These are phyloP conservation scores for Spea hammondii DNA, from an alignment of 2,797 vertebrate species.

Conservation along the genomic window DNA sequence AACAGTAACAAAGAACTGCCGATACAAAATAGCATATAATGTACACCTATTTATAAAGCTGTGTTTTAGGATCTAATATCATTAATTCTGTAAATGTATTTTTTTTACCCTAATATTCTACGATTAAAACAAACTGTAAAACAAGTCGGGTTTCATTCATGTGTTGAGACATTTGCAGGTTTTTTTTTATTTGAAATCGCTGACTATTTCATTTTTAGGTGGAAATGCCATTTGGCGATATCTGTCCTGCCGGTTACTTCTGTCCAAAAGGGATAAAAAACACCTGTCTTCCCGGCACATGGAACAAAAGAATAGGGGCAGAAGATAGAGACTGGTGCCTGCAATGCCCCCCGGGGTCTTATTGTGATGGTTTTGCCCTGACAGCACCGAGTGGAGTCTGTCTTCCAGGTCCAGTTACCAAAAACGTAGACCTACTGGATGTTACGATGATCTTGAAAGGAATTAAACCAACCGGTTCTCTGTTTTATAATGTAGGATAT, in stretches of 20 bases:
- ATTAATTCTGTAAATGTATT: too few species aligned
- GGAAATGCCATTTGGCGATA: constrained; percentile 70
- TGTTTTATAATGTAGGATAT: constrained; percentile 70
- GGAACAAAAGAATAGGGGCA: constrained; percentile 75
- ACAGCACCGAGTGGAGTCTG: constrained; percentile 73
- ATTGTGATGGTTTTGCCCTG: constrained; percentile 77
- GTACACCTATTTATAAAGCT: too few species aligned
- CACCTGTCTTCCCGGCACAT: constrained; percentile 81
- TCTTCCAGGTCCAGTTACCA: constrained; percentile 67
- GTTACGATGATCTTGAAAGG: neutral
- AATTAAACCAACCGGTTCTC: neutral
- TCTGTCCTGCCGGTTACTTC: constrained; percentile 77
- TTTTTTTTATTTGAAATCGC: neutral
- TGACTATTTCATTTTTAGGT: constrained; percentile 63
- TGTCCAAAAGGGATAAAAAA: constrained; percentile 77
- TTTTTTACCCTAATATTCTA: too few species aligned
- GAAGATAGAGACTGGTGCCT: constrained; percentile 72
- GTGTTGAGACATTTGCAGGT: too few species aligned
- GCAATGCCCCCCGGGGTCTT: constrained; percentile 76
- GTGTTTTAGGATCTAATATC: too few species aligned
- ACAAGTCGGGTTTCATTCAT: too few species aligned
- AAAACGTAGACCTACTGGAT: neutral
- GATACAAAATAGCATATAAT: too few species aligned
- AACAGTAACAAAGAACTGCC: too few species aligned
- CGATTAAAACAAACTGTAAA: too few species aligned